Conservation (phyloP, 2,113 vertebrate species). For the Anoplopoma fimbria region DNA sequence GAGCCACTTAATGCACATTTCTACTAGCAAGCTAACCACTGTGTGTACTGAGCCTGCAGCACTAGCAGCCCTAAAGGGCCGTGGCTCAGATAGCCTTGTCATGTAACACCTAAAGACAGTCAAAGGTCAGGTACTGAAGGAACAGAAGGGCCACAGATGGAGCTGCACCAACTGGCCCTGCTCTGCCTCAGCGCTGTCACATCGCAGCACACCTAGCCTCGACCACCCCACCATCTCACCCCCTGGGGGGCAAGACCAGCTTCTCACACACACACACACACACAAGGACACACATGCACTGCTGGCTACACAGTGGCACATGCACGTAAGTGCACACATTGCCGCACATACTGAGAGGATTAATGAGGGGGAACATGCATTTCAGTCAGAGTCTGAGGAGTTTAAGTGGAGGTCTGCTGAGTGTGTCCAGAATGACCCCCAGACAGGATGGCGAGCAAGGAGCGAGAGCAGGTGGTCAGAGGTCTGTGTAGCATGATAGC, state of each 20-base stretch:
- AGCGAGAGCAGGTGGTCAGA: slow-evolving; percentile 64
- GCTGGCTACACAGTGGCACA: background rate
- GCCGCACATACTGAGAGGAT: slow-evolving; percentile 17
- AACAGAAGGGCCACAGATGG: slow-evolving; percentile 84
- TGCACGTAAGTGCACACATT: background rate
- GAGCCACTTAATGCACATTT: slow-evolving; percentile 29
- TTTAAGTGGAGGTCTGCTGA: slow-evolving; percentile 43
- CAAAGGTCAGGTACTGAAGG: slow-evolving; percentile 75
- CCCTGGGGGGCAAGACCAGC: slow-evolving; percentile 29
- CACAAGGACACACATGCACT: slow-evolving; percentile 32
- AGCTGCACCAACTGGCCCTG: slow-evolving; percentile 57
- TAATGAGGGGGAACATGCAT: slow-evolving; percentile 44
- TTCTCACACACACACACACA: slow-evolving; percentile 18
- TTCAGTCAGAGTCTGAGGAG: slow-evolving; percentile 43
- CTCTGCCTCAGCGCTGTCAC: slow-evolving; percentile 70
- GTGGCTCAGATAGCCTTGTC: slow-evolving; percentile 69
- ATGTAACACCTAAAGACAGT: slow-evolving; percentile 81
- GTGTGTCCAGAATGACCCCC: slow-evolving; percentile 54
- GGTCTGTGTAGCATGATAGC: background rate
- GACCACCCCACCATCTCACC: slow-evolving; percentile 44
- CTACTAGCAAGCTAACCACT: slow-evolving; percentile 14
- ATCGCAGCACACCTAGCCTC: slow-evolving; percentile 43
- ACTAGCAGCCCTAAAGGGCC: slow-evolving; percentile 39
- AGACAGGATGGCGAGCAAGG: slow-evolving; percentile 23
- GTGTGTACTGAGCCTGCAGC: slow-evolving; percentile 31